Percentiles rank a stretch among this genome's conserved stretches.
phyloP scores from a whole-genome alignment of 2,888 invertebrate genomes.

The Dryadula phaetusa region DNA sequence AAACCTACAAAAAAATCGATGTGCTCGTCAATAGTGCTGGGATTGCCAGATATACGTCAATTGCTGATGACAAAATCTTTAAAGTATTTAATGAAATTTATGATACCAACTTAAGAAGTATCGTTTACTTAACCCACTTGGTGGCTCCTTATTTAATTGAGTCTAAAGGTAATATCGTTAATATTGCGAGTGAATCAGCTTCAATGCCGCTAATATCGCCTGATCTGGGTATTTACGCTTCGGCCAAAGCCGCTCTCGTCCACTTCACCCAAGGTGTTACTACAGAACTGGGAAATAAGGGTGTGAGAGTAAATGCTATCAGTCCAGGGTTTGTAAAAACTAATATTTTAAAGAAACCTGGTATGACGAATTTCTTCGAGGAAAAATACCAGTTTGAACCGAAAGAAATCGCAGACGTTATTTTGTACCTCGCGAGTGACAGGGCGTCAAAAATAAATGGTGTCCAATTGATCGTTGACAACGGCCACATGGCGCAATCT shows the following conservation, averaged over 20 bases:
- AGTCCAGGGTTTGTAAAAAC: constrained; percentile 5
- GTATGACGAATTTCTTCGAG: background rate
- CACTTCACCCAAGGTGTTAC: constrained; percentile 12
- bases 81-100: background rate
- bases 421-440: background rate
- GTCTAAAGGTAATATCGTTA: constrained; percentile 56
- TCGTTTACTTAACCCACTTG: constrained; percentile 51
- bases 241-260: background rate
- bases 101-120: constrained; percentile 29
- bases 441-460: constrained; percentile 3
- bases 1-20: background rate
- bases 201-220: constrained; percentile 4
- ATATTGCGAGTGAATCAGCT: constrained; percentile 50
- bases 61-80: background rate
- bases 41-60: background rate
- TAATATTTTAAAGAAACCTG: constrained; percentile 3
- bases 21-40: constrained; percentile 3
- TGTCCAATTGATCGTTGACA: background rate
- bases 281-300: background rate
- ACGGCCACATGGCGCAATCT: background rate
- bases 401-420: background rate
- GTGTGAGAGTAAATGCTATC: constrained; percentile 5
- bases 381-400: background rate
- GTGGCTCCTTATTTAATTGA: constrained; percentile 52
- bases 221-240: background rate